phyloP scores from a whole-genome alignment of 2,888 invertebrate genomes.

The Chironomus riparius region DNA sequence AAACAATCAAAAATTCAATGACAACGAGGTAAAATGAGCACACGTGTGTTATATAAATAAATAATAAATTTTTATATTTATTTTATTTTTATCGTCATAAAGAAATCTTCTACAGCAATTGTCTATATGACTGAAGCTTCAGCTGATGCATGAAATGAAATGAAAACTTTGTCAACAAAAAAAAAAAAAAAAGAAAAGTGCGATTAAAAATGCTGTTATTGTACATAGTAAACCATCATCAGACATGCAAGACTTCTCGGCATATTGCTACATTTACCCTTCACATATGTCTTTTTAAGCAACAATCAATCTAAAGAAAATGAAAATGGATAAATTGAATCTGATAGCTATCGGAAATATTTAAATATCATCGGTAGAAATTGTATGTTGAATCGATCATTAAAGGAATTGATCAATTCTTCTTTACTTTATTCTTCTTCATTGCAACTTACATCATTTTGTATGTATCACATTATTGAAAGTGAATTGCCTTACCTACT shows the following conservation, averaged over 20 bases:
- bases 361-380: not conserved
- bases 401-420: no score
- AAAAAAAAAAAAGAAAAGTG: not conserved
- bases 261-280: not conserved
- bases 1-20: no score
- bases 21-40: no score
- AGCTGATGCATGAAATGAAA: no score
- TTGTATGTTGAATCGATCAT: no score
- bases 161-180: not conserved
- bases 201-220: constrained; percentile 6
- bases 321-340: constrained; percentile 20
- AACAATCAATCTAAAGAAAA: not conserved
- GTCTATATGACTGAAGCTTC: no score
- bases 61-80: no score
- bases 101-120: no score
- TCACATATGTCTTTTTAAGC: constrained; percentile 1
- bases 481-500: not conserved
- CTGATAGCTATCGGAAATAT: constrained; percentile 13
- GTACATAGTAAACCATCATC: not conserved
- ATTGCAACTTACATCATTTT: no score
- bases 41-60: no score
- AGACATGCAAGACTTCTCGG: not conserved
- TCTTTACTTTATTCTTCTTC: no score
- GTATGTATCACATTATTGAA: not conserved
- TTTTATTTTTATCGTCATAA: no score